Evolutionary conservation across 2,797 vertebrate species (phyloP).

Genomic region (Sebastes umbrosus): DNA sequence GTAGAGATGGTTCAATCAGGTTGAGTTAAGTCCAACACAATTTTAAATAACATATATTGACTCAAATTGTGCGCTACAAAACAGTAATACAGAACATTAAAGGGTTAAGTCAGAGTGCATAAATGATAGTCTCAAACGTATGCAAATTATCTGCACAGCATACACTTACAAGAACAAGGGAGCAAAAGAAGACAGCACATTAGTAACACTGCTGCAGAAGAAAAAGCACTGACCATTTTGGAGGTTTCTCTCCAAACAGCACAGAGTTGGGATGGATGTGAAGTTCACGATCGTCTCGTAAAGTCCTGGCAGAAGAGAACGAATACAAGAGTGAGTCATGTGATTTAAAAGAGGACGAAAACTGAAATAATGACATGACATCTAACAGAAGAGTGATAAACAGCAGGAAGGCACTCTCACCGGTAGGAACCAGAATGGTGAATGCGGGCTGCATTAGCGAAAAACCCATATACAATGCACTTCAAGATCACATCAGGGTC

Average conservation of each 20-base stretch:
- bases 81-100: too few relatives aligned
- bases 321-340: neutral
- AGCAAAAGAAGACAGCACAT: neutral
- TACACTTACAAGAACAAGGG: neutral
- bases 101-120: neutral
- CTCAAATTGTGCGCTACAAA: too few relatives aligned
- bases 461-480: constrained; percentile 97
- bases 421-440: constrained; percentile 96
- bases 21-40: too few relatives aligned
- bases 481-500: constrained; percentile 96
- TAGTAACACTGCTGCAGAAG: neutral
- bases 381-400: neutral
- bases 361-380: neutral
- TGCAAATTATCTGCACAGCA: neutral
- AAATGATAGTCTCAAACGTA: neutral
- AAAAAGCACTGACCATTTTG: constrained; percentile 88
- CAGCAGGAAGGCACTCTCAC: constrained; percentile 63
- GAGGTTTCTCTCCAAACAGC: constrained; percentile 94
- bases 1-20: too few relatives aligned
- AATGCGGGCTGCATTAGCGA: constrained; percentile 95
- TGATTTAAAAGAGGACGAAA: neutral
- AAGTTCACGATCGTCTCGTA: constrained; percentile 95
- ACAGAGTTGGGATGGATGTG: constrained; percentile 98
- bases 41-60: too few relatives aligned
- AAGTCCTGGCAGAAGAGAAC: constrained; percentile 83